Evolutionary conservation across 35 echinoderm and acorn worm genomes (phyloP).

Genomic region (Nesometra sesokonis): DNA sequence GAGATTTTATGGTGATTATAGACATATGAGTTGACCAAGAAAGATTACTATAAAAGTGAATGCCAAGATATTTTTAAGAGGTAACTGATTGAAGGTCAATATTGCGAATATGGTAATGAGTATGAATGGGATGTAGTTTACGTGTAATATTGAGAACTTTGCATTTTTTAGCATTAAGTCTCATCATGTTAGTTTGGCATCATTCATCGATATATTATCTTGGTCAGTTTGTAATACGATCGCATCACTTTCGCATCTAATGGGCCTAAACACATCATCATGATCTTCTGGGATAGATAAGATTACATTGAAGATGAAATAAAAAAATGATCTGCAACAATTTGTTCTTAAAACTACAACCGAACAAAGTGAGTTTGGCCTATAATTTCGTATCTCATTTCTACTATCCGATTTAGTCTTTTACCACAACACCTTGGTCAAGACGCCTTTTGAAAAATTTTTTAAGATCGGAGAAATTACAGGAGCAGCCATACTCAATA

Average conservation of each 20-base stretch:
- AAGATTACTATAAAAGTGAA: not conserved
- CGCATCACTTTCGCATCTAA: not conserved
- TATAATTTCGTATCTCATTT: not conserved
- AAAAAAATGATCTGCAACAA: not conserved
- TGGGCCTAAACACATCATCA: not conserved
- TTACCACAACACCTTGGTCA: not conserved
- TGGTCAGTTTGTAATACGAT: no score
- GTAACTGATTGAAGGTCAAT: not conserved
- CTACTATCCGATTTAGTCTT: not conserved
- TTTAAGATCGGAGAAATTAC: not conserved
- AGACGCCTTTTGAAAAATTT: not conserved
- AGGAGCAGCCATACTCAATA: not conserved
- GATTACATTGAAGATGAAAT: not conserved
- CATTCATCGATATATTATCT: not conserved
- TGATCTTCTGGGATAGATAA: not conserved
- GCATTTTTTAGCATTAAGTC: not conserved
- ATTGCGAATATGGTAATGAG: not conserved
- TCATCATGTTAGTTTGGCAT: not conserved
- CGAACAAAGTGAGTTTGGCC: not conserved
- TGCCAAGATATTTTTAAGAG: not conserved
- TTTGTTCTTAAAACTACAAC: not conserved
- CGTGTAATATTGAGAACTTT: not conserved
- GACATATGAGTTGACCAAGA: not conserved
- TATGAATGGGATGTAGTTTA: not conserved
- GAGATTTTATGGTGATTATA: no score